These are phyloP conservation scores for Cervus canadensis DNA, from an alignment of 2,113 vertebrate genomes.

Conservation along the genomic window DNA sequence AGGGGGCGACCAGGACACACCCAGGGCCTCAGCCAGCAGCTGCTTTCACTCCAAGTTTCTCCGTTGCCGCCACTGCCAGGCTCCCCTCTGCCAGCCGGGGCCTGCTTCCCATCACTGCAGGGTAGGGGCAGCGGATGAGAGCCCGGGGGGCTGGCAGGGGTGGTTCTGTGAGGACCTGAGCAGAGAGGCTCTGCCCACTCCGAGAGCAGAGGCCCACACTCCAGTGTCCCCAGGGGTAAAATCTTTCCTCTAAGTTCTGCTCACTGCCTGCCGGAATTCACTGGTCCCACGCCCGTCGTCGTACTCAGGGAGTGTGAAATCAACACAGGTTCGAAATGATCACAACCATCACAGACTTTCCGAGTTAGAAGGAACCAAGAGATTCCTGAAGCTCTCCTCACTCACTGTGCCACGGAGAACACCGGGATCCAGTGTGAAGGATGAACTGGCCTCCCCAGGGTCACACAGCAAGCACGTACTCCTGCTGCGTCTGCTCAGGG, in stretches of 20 bases:
- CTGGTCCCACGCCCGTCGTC: background rate
- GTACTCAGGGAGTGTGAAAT: background rate
- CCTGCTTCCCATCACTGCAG: background rate
- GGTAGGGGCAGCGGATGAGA: background rate
- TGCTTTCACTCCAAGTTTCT: background rate
- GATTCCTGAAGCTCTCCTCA: background rate
- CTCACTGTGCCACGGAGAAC: background rate
- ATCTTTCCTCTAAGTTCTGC: background rate
- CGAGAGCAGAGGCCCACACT: background rate
- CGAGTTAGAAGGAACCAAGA: background rate
- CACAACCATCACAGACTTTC: background rate
- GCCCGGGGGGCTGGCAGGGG: too few relatives aligned
- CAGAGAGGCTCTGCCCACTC: background rate
- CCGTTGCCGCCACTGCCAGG: background rate
- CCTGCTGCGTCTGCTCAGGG: background rate
- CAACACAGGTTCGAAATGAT: background rate
- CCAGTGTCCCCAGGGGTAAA: background rate
- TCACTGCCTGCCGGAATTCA: background rate
- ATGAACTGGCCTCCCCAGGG: background rate
- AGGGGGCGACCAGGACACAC: background rate
- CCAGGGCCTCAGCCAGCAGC: background rate
- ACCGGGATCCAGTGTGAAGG: background rate
- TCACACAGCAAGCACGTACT: background rate
- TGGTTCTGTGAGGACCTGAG: background rate
- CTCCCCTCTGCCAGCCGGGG: background rate